Evolutionary conservation across 2,797 vertebrate species (phyloP).

Genomic region (Eulemur rubriventer): DNA sequence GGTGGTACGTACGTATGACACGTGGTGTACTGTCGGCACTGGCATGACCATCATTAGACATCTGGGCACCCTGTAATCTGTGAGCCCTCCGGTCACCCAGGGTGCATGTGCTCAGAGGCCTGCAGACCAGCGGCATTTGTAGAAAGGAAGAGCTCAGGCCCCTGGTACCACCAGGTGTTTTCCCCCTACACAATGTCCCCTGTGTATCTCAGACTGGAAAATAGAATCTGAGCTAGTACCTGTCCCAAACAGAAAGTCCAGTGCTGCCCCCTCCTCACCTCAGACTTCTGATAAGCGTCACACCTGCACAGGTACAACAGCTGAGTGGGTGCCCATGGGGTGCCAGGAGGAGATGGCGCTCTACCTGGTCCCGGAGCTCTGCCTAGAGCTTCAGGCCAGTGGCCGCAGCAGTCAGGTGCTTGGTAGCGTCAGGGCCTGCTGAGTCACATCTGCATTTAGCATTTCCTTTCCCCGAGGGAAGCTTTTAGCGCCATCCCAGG

Average conservation of each 20-base stretch:
- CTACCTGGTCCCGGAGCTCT: neutral
- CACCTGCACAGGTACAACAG: neutral
- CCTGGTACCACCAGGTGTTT: neutral
- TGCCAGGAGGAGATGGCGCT: neutral
- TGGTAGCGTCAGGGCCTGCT: no score
- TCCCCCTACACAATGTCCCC: neutral
- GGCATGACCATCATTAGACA: neutral
- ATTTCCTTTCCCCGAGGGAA: rapidly evolving
- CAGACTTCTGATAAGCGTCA: no score
- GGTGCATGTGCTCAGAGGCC: no score
- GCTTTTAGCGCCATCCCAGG: neutral
- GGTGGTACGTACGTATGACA: no score
- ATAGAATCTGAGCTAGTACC: neutral
- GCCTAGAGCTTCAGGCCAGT: neutral
- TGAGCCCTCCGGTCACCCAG: neutral
- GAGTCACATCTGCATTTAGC: neutral
- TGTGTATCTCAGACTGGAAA: no score
- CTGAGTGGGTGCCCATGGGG: neutral
- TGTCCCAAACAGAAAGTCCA: neutral
- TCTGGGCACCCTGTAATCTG: rapidly evolving
- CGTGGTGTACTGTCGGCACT: no score
- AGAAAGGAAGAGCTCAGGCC: neutral
- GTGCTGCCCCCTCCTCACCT: neutral
- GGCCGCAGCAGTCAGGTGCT: neutral
- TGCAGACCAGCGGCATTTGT: neutral